These are phyloP conservation scores for Sus cebifrons DNA, from an alignment of 2,797 vertebrate genomes.

Conservation along the genomic window DNA sequence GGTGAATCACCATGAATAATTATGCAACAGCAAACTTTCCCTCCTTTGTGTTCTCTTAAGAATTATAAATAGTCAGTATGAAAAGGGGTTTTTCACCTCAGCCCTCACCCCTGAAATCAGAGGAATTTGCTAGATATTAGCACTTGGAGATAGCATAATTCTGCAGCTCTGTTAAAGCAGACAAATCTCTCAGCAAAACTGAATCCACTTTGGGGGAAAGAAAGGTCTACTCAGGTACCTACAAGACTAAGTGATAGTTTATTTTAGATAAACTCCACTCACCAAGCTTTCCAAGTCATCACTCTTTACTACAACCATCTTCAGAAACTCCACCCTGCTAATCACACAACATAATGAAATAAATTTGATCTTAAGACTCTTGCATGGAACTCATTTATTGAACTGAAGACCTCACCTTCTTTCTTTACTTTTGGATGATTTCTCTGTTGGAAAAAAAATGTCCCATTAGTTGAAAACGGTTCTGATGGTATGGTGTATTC, in stretches of 20 bases:
- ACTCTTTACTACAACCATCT: background rate
- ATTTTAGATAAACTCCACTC: background rate
- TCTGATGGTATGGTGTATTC: background rate
- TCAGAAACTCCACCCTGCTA: background rate
- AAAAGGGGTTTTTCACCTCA: background rate
- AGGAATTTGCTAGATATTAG: slow-evolving; percentile 52
- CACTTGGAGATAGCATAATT: background rate
- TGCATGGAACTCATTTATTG: background rate
- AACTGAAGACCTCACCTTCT: background rate
- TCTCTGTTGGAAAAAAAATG: background rate
- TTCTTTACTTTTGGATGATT: background rate
- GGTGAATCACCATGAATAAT: background rate
- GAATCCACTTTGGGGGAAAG: background rate
- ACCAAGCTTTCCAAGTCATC: background rate
- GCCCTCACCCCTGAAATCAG: background rate
- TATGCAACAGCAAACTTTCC: background rate
- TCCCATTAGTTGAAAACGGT: background rate
- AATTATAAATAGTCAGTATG: slow-evolving; percentile 55
- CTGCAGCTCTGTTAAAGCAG: slow-evolving; percentile 3
- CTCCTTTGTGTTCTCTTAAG: slow-evolving; percentile 32
- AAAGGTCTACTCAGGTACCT: background rate
- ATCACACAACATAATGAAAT: background rate
- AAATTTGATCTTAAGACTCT: background rate
- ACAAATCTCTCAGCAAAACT: slow-evolving; percentile 52
- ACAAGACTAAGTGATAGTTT: background rate